Evolutionary conservation across 2,113 vertebrate genomes (phyloP).

Genomic region (Anarhynchus alexandrinus): DNA sequence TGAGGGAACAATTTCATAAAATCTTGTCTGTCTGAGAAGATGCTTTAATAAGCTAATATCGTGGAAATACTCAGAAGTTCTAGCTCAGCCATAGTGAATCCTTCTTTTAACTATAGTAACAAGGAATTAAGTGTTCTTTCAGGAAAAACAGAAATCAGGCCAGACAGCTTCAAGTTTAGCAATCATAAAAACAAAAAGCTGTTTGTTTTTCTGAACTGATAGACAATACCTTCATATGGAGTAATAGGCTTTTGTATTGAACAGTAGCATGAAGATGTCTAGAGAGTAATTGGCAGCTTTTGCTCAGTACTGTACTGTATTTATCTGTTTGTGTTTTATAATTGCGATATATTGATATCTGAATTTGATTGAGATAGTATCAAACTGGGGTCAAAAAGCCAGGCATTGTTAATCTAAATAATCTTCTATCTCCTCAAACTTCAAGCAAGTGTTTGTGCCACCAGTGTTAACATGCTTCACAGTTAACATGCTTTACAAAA

Average conservation of each 20-base stretch:
- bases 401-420: background rate
- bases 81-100: background rate
- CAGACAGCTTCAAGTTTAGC: background rate
- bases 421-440: background rate
- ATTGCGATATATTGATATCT: background rate
- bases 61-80: background rate
- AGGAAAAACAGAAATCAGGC: background rate
- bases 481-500: background rate
- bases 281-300: background rate
- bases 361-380: background rate
- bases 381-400: background rate
- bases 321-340: background rate
- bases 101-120: background rate
- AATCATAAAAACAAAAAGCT: background rate
- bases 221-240: background rate
- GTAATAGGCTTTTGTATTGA: background rate
- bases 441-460: background rate
- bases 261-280: background rate
- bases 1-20: constrained; percentile 1
- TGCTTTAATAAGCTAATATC: background rate
- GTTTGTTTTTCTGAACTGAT: background rate
- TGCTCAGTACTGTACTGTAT: background rate
- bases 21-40: background rate
- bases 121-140: background rate
- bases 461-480: background rate